Conservation (phyloP, 2,888 invertebrate species). For the Pachydiplax longipennis region DNA sequence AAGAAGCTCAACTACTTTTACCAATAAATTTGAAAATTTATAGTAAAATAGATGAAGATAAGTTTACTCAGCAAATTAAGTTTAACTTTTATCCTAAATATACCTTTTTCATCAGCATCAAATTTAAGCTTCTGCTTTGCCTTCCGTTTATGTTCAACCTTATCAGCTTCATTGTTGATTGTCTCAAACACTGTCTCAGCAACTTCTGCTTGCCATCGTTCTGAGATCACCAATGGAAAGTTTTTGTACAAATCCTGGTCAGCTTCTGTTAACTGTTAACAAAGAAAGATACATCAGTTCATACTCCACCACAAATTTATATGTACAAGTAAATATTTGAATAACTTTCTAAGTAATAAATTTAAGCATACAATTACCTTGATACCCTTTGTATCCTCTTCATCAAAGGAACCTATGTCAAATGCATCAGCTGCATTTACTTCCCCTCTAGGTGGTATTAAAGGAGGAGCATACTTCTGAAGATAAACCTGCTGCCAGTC, state of each 20-base stretch:
- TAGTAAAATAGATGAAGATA: too few relatives aligned
- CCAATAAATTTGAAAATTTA: too few relatives aligned
- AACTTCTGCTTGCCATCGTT: slow-evolving; percentile 99
- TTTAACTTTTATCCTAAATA: neutral
- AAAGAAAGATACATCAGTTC: neutral
- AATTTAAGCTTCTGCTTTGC: slow-evolving; percentile 94
- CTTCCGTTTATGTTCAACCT: slow-evolving; percentile 91
- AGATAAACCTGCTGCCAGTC: slow-evolving; percentile 99
- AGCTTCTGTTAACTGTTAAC: slow-evolving; percentile 82
- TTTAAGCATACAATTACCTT: slow-evolving; percentile 67
- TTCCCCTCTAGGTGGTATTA: slow-evolving; percentile 98
- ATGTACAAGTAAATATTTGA: neutral
- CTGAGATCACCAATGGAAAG: slow-evolving; percentile 97
- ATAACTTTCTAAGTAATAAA: neutral
- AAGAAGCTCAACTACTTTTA: too few relatives aligned
- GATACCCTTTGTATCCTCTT: slow-evolving; percentile 99
- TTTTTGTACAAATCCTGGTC: slow-evolving; percentile 99
- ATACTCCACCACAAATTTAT: neutral
- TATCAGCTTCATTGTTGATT: slow-evolving; percentile 97
- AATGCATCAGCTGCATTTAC: slow-evolving; percentile 99
- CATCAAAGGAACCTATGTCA: slow-evolving; percentile 99
- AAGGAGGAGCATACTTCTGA: slow-evolving; percentile 97
- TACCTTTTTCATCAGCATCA: slow-evolving; percentile 93
- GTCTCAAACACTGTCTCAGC: slow-evolving; percentile 98
- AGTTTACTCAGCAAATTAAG: too few relatives aligned